These are phyloP conservation scores for Buathra laborator DNA, from an alignment of 2,888 invertebrate species.

Conservation along the genomic window DNA sequence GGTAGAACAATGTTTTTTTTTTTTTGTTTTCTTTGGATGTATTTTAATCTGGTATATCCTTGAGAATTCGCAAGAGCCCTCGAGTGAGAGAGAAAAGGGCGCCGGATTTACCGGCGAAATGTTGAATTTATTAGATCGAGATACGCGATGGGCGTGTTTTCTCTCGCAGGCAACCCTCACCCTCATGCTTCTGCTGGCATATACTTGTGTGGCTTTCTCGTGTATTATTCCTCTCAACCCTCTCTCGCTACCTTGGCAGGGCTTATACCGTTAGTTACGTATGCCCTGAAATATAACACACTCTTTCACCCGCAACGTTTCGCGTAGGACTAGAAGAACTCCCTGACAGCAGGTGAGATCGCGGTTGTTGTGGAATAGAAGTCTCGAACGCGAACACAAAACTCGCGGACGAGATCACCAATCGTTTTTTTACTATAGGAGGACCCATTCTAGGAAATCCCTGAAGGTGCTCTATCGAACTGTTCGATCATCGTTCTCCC, in stretches of 20 bases:
- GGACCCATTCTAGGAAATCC: conserved; percentile 78
- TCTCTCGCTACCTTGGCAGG: conserved; percentile 21
- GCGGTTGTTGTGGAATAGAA: conserved; percentile 39
- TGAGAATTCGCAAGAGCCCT: conserved; percentile 21
- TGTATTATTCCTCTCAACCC: conserved; percentile 46
- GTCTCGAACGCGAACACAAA: conserved; percentile 35
- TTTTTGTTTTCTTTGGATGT: conserved; percentile 26
- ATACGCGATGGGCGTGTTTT: conserved; percentile 84
- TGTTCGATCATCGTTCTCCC: conserved; percentile 77
- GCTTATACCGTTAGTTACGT: conserved; percentile 69
- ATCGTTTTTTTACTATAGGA: conserved; percentile 24
- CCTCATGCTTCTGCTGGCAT: conserved; percentile 64
- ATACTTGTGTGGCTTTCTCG: conserved; percentile 40
- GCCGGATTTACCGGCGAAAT: conserved; percentile 83
- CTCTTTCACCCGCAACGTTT: conserved; percentile 37
- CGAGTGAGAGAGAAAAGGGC: conserved; percentile 50
- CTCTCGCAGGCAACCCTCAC: conserved; percentile 74
- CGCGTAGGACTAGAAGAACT: conserved; percentile 1
- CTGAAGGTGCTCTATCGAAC: conserved; percentile 74
- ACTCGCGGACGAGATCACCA: conserved; percentile 25
- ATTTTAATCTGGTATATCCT: conserved; percentile 49
- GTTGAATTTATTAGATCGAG: conserved; percentile 85
- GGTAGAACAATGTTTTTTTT: not conserved
- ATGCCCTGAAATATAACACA: conserved; percentile 64
- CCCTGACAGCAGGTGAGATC: conserved; percentile 60